Base-by-base conservation (phyloP, 2,888 invertebrate genomes). In the Parnassius orleans region DNA sequence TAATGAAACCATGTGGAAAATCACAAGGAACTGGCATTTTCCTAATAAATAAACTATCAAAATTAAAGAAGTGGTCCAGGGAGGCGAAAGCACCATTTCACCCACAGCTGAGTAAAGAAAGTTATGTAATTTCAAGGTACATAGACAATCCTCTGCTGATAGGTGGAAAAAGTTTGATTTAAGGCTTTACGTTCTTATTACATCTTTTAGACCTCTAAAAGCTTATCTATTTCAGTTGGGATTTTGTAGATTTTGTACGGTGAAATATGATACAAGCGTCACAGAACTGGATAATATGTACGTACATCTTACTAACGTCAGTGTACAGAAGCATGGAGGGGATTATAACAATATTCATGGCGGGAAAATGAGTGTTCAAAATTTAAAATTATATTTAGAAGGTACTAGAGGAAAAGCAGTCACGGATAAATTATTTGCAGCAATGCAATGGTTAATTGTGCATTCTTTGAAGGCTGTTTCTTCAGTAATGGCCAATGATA, bases 161-260 rank as follows among this genome's bases (percentile, higher is more conserved):
- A 77, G 98, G 98, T n/a, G 98, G 98, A 98, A 98, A 86, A 98
- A 98, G 86, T 98, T 98, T 83, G 98, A 98, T 89, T 93, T 98
- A 53, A 93, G 98, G 65, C 90, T 98, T 24, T 98, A 98, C 82
- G 97, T 98, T 47, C 89, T 98, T 57, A 98, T 98, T 57, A 97
- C 98, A 9, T 97, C 98, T 0, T 98, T 98, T 81, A 94, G 97
- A 33, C 98, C 98, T 0, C 86, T 98, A 61, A 98, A 98, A 87
- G 98, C 97, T 11, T 99, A 98, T 89, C 93, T 98, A 75, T 98
- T 96, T 80, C 97, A 96, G 75, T 93, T 97, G 60, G 99, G 99
- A 2, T 99, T 99, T 84, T 98, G 98, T 80, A 94, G 99, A 65
- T 99, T 99, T 84, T 99, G 99, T 77, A 98, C 98, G 0, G 98